phyloP scores from a whole-genome alignment of 2,888 invertebrate species.

The Ennomos fuscantarius region DNA sequence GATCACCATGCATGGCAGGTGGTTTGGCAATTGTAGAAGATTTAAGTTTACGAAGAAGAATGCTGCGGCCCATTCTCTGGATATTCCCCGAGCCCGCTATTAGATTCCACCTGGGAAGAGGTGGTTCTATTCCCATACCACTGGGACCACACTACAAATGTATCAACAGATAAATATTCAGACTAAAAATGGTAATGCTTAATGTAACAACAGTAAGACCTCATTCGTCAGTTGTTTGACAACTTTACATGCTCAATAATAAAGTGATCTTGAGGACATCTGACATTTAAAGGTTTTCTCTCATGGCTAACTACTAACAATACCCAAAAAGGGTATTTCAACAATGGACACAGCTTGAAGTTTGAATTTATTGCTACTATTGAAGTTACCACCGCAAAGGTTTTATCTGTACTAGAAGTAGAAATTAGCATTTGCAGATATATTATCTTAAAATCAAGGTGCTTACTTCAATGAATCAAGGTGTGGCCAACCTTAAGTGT shows the following conservation, averaged over 20 bases:
- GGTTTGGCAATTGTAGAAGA: too few species aligned
- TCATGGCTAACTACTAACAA: constrained; percentile 50
- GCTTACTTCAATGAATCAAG: constrained; percentile 20
- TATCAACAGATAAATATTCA: constrained; percentile 9
- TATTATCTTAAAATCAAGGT: background rate
- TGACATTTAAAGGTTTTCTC: constrained; percentile 48
- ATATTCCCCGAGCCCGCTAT: too few species aligned
- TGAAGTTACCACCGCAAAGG: background rate
- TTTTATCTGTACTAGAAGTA: background rate
- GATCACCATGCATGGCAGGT: too few species aligned
- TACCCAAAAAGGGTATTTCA: constrained; percentile 40
- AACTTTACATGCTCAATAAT: constrained; percentile 38
- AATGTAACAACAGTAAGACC: constrained; percentile 17
- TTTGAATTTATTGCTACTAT: background rate
- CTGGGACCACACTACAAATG: too few species aligned
- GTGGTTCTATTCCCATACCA: too few species aligned
- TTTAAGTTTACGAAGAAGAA: too few species aligned
- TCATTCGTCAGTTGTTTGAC: constrained; percentile 28
- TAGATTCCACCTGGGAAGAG: too few species aligned
- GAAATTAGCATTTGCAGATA: background rate
- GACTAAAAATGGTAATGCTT: constrained; percentile 19
- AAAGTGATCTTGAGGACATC: constrained; percentile 36
- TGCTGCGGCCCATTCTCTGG: too few species aligned
- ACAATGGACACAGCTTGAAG: constrained; percentile 5
- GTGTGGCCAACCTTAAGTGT: constrained; percentile 1